Evolutionary conservation across 2,113 vertebrate species (phyloP).

Genomic region (Acrocephalus kingi): DNA sequence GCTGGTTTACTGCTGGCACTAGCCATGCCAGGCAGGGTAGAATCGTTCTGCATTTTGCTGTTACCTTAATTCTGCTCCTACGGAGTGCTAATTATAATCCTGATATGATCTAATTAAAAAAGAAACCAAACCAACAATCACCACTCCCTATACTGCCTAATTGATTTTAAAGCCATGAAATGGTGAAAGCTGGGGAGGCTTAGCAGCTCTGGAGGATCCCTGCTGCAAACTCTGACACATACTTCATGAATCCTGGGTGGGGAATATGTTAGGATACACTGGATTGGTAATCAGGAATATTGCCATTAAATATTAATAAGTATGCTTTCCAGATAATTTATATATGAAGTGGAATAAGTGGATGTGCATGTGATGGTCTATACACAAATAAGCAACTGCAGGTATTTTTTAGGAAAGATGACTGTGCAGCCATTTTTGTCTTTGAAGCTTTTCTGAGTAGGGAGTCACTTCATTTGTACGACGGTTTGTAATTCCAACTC

Average conservation of each 20-base stretch:
- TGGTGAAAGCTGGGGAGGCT: not conserved
- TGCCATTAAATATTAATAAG: not conserved
- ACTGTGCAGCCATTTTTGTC: not conserved
- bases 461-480: not conserved
- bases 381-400: not conserved
- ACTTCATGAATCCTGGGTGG: slow-evolving; percentile 4
- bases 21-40: not conserved
- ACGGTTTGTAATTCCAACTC: not conserved
- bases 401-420: not conserved
- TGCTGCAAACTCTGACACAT: slow-evolving; percentile 16
- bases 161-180: slow-evolving; percentile 29
- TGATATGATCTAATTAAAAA: slow-evolving; percentile 64
- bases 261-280: not conserved
- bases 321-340: not conserved
- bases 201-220: not conserved
- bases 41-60: slow-evolving; percentile 35
- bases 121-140: not conserved
- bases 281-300: not conserved
- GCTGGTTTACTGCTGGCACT: not conserved
- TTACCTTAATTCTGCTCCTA: slow-evolving; percentile 70
- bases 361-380: not conserved
- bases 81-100: slow-evolving; percentile 67
- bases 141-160: slow-evolving; percentile 1
- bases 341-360: not conserved
- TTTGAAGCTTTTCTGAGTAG: not conserved